A percentile compares a stretch with the other conserved stretches of the same genome.
phyloP scores from a whole-genome alignment of 2,113 vertebrate species.

The Actinemys pallida region DNA sequence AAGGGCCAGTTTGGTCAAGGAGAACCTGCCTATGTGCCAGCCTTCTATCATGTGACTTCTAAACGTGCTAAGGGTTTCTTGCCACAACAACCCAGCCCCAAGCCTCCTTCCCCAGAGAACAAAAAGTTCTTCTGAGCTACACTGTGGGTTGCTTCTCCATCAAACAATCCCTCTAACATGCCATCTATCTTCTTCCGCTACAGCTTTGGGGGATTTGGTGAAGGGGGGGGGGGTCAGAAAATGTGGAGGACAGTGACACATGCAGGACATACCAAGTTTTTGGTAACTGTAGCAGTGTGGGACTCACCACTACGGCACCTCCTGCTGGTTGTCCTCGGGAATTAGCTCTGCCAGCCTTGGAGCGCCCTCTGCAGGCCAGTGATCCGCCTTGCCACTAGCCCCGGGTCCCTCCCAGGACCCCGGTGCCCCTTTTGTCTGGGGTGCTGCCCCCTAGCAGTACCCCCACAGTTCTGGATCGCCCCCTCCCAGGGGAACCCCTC shows the following conservation, averaged over 20 bases:
- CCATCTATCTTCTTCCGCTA: neutral
- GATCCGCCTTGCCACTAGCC: too few species aligned
- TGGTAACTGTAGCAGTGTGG: neutral
- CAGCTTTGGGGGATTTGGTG: too few species aligned
- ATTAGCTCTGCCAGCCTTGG: too few species aligned
- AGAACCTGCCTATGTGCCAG: neutral
- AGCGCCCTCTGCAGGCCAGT: too few species aligned
- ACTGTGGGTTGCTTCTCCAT: neutral
- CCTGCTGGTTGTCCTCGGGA: too few species aligned
- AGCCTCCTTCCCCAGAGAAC: neutral
- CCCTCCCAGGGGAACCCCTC: too few species aligned
- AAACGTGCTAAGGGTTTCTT: neutral
- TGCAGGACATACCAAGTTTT: neutral
- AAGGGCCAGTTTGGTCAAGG: neutral
- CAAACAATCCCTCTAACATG: neutral
- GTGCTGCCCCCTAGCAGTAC: too few species aligned
- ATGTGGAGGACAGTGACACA: neutral
- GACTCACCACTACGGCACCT: too few species aligned
- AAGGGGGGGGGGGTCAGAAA: neutral
- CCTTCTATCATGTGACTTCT: neutral
- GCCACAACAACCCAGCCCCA: neutral
- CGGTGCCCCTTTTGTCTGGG: too few species aligned
- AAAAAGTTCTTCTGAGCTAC: neutral
- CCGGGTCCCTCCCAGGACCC: too few species aligned
- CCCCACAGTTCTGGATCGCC: too few species aligned